phyloP scores from a whole-genome alignment of 2,113 vertebrate genomes.

The Epinephelus cyanopodus region DNA sequence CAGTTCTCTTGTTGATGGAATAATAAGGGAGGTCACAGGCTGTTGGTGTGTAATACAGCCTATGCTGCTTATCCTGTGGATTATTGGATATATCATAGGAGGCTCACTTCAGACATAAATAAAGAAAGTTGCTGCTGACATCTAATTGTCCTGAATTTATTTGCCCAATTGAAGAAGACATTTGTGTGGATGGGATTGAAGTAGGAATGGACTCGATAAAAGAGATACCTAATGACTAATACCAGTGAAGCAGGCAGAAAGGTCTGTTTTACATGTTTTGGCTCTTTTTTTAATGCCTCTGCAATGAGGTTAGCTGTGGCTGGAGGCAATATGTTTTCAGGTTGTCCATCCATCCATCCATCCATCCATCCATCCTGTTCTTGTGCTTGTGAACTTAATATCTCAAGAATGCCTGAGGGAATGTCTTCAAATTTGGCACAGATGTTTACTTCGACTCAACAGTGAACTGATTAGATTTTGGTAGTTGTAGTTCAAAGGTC shows the following conservation, averaged over 20 bases:
- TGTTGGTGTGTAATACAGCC: not conserved
- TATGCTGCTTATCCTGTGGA: conserved; percentile 30
- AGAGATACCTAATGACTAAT: not conserved
- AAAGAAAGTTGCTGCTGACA: not conserved
- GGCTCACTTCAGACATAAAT: conserved; percentile 7
- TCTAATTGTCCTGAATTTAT: conserved; percentile 23
- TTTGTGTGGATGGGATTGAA: conserved; percentile 18
- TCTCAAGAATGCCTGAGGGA: too few relatives aligned
- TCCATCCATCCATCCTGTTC: too few relatives aligned
- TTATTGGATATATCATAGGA: conserved; percentile 16
- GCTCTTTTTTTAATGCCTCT: not conserved
- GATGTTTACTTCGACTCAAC: too few relatives aligned
- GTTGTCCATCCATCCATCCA: too few relatives aligned
- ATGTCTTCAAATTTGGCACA: too few relatives aligned
- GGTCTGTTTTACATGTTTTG: not conserved
- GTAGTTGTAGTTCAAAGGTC: too few relatives aligned
- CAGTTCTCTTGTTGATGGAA: conserved; percentile 28
- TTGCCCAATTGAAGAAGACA: conserved; percentile 9
- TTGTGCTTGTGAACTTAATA: too few relatives aligned
- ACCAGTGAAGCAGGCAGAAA: not conserved
- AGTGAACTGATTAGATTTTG: too few relatives aligned
- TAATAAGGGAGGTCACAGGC: conserved; percentile 48
- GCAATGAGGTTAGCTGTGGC: too few relatives aligned
- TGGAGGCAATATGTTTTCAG: too few relatives aligned
- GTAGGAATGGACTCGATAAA: conserved; percentile 11